phyloP scores from a whole-genome alignment of 2,888 invertebrate species.

The Sisyra nigra region DNA sequence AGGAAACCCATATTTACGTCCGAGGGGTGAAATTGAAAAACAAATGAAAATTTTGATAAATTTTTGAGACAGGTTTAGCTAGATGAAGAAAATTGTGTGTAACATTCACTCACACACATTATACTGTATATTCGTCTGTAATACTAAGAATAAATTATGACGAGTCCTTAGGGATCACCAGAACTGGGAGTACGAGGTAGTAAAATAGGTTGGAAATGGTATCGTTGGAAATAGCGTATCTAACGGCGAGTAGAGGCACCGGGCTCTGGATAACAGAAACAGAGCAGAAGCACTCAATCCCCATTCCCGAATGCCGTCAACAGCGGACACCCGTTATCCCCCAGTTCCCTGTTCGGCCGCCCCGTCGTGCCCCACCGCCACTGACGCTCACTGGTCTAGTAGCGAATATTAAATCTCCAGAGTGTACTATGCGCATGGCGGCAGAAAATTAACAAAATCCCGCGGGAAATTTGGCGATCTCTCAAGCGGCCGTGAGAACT shows the following conservation, averaged over 20 bases:
- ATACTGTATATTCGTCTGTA: conserved; percentile 2
- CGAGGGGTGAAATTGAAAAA: too few species aligned
- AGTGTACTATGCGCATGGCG: conserved; percentile 59
- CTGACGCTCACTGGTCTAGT: background rate
- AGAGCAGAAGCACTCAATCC: too few species aligned
- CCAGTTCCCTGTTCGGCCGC: background rate
- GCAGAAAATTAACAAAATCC: conserved; percentile 59
- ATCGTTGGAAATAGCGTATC: too few species aligned
- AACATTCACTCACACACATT: conserved; percentile 1
- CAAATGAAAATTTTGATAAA: too few species aligned
- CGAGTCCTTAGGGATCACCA: conserved; percentile 6
- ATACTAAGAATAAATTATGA: conserved; percentile 9
- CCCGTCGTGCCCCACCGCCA: background rate
- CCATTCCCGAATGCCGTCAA: too few species aligned
- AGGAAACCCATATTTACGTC: too few species aligned
- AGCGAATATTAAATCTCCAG: conserved; percentile 28
- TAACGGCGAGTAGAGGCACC: too few species aligned
- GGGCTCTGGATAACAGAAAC: too few species aligned
- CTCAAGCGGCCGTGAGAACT: conserved; percentile 7
- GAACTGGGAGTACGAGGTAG: conserved; percentile 6
- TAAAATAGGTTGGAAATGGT: conserved; percentile 1
- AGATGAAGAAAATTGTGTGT: background rate
- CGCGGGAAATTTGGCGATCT: conserved; percentile 36
- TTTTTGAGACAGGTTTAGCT: too few species aligned
- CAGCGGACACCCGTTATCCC: background rate